Evolutionary conservation across 2,113 vertebrate genomes (phyloP).

Genomic region (Jacana jacana): DNA sequence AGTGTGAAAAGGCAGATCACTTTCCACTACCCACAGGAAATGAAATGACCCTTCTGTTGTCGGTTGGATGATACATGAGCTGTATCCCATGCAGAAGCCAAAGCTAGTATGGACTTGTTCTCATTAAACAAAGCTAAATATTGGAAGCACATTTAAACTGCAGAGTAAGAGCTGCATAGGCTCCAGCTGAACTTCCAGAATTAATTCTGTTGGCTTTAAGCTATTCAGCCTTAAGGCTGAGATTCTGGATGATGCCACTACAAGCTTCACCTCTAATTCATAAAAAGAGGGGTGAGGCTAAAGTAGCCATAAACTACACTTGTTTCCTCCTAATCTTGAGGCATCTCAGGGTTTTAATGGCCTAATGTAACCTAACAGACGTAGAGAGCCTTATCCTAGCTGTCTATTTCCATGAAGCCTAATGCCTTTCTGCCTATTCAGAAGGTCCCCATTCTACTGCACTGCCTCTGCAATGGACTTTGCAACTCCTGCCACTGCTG

Average conservation of each 20-base stretch:
- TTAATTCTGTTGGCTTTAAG: not conserved
- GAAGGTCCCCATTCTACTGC: too few species aligned
- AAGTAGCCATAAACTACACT: not conserved
- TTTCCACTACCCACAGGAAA: conserved; percentile 19
- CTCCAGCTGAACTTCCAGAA: not conserved
- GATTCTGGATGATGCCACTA: not conserved
- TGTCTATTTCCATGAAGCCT: not conserved
- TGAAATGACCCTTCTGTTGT: not conserved
- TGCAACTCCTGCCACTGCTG: fast-evolving
- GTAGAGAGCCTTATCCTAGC: not conserved
- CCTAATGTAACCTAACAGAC: not conserved
- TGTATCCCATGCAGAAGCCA: not conserved
- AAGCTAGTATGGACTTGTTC: not conserved
- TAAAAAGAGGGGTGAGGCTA: not conserved
- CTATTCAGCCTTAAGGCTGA: not conserved
- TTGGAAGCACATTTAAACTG: not conserved
- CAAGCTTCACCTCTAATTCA: not conserved
- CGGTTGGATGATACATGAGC: not conserved
- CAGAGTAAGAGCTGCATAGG: not conserved
- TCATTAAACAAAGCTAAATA: not conserved
- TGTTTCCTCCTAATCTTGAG: not conserved
- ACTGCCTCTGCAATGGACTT: not conserved
- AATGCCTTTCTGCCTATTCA: not conserved
- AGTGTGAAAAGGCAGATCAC: conserved; percentile 26
- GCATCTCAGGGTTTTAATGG: not conserved